phyloP scores from a whole-genome alignment of 2,888 invertebrate genomes.

The Beris morrisii region DNA sequence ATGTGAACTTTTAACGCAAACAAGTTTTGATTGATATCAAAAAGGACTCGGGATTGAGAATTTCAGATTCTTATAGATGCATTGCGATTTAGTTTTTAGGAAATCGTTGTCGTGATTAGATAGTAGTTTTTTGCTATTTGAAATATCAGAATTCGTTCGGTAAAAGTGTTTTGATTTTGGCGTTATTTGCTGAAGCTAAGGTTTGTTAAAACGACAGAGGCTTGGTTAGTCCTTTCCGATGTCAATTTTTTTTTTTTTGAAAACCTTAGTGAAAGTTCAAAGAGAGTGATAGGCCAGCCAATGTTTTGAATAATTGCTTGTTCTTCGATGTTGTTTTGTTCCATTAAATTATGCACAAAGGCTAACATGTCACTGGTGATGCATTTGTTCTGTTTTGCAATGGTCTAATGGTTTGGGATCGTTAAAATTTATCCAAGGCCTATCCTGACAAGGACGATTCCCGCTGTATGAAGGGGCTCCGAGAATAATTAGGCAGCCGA shows the following conservation, averaged over 20 bases:
- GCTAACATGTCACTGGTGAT: neutral
- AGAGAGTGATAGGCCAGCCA: conserved; percentile 1
- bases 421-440: conserved; percentile 31
- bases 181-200: neutral
- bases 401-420: conserved; percentile 12
- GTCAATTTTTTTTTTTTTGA: neutral
- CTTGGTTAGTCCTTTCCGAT: conserved; percentile 11
- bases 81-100: conserved; percentile 6
- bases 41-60: neutral
- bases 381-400: conserved; percentile 3
- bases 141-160: neutral
- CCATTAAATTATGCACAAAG: conserved; percentile 13
- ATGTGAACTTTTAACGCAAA: conserved; percentile 27
- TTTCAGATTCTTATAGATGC: conserved; percentile 4
- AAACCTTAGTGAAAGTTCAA: conserved; percentile 2
- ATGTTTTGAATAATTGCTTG: conserved; percentile 17
- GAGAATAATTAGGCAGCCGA: conserved; percentile 30
- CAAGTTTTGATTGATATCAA: conserved; percentile 14
- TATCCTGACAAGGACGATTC: neutral
- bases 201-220: neutral
- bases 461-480: conserved; percentile 1
- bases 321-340: conserved; percentile 11
- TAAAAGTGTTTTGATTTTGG: neutral
- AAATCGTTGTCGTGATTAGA: conserved; percentile 16
- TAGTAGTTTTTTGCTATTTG: neutral